Evolutionary conservation across 2,113 vertebrate species (phyloP).

Genomic region (Neodon shergylaensis): DNA sequence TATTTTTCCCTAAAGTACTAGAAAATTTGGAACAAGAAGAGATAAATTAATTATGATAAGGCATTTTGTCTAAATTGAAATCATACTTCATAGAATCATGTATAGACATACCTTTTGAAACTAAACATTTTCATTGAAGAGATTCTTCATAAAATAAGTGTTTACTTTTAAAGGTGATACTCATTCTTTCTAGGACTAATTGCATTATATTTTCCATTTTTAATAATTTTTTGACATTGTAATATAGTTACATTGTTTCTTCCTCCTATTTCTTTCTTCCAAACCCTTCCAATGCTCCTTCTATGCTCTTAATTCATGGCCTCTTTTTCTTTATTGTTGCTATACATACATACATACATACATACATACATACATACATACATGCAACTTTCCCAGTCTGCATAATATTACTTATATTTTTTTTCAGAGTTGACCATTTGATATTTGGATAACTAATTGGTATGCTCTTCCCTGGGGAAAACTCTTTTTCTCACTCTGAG

Average conservation of each 20-base stretch:
- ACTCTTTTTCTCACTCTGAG: neutral
- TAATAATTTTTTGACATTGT: neutral
- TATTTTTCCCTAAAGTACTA: constrained; percentile 45
- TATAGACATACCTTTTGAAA: constrained; percentile 26
- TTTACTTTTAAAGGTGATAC: neutral
- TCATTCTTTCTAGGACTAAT: neutral
- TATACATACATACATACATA: neutral
- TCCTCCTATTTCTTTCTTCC: neutral
- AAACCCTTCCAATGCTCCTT: neutral
- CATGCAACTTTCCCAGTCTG: neutral
- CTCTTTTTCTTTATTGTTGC: neutral
- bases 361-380: neutral
- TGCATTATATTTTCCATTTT: neutral
- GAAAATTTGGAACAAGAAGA: constrained; percentile 45
- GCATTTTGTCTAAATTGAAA: constrained; percentile 54
- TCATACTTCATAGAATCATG: neutral
- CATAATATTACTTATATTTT: neutral
- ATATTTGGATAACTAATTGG: neutral
- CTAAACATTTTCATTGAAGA: constrained; percentile 8
- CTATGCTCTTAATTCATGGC: neutral
- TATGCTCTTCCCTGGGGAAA: neutral
- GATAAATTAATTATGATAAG: constrained; percentile 25
- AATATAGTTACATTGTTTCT: neutral
- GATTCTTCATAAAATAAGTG: constrained; percentile 34
- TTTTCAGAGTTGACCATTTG: neutral